phyloP scores from a whole-genome alignment of 2,113 vertebrate species.

The Halichoeres trimaculatus region DNA sequence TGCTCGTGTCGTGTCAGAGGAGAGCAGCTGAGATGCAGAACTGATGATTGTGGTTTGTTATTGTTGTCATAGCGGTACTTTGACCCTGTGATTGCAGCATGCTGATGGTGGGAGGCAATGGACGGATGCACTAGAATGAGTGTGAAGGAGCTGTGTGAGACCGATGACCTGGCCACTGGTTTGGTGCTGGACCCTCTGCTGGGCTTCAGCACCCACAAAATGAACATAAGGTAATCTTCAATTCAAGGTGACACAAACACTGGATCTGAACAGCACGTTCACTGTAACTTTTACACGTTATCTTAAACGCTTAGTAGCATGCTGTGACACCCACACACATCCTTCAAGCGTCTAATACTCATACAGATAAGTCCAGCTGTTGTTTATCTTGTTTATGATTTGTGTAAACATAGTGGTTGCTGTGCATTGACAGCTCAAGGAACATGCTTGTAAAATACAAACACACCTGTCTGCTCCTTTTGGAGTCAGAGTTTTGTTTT shows the following conservation, averaged over 20 bases:
- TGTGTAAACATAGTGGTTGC: too few relatives aligned
- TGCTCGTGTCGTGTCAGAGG: background rate
- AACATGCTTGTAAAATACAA: too few relatives aligned
- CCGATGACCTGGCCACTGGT: slow-evolving; percentile 97
- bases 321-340: background rate
- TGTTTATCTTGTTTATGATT: too few relatives aligned
- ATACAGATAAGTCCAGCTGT: background rate
- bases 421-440: too few relatives aligned
- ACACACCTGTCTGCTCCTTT: too few relatives aligned
- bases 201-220: slow-evolving; percentile 99
- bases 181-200: slow-evolving; percentile 98
- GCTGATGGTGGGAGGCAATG: slow-evolving; percentile 87
- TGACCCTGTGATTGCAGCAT: slow-evolving; percentile 77
- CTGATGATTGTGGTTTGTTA: slow-evolving; percentile 39
- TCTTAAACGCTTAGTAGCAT: too few relatives aligned
- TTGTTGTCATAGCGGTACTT: slow-evolving; percentile 24
- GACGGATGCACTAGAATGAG: slow-evolving; percentile 92
- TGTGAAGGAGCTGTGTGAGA: slow-evolving; percentile 98
- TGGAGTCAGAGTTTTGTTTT: too few relatives aligned
- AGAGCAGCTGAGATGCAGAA: slow-evolving; percentile 5
- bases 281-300: too few relatives aligned
- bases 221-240: slow-evolving; percentile 95
- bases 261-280: background rate
- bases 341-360: background rate
- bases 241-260: background rate